These are phyloP conservation scores for Diorhabda carinulata DNA, from an alignment of 1,140 invertebrate genomes.

Conservation along the genomic window DNA sequence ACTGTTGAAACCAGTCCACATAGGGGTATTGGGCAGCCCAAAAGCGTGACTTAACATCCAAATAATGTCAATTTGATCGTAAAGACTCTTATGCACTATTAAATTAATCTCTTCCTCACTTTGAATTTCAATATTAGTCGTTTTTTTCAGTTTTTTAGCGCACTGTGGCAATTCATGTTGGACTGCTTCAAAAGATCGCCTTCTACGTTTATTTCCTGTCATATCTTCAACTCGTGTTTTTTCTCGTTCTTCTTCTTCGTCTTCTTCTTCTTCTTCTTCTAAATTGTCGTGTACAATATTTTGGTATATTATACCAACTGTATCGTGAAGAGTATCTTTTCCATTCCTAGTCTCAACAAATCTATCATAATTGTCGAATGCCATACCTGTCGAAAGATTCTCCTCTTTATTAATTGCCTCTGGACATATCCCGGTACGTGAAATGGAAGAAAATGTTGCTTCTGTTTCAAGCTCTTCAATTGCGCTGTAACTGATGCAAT, in stretches of 20 bases:
- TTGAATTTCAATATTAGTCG: conserved; percentile 16
- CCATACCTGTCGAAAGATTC: conserved; percentile 40
- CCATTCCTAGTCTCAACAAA: conserved; percentile 48
- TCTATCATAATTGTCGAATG: conserved; percentile 49
- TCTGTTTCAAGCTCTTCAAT: conserved; percentile 38
- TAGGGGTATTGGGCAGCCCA: conserved; percentile 27
- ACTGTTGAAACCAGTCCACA: conserved; percentile 16
- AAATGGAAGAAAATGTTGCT: too few relatives aligned
- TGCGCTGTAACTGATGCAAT: conserved; percentile 37
- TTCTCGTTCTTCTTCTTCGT: too few relatives aligned
- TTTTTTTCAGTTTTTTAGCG: background rate
- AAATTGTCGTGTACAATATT: conserved; percentile 5
- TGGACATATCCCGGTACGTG: too few relatives aligned
- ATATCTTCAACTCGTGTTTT: conserved; percentile 3
- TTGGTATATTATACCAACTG: conserved; percentile 22
- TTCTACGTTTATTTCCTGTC: conserved; percentile 28
- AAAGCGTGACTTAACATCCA: conserved; percentile 7
- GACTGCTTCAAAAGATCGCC: conserved; percentile 25
- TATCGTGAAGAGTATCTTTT: conserved; percentile 10
- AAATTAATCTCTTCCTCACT: conserved; percentile 10
- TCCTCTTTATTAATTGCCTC: background rate
- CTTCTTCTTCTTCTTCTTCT: background rate
- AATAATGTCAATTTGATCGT: too few relatives aligned
- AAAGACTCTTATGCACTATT: background rate
- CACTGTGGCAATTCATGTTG: conserved; percentile 13